Percentiles rank a stretch among this genome's conserved stretches.
Conservation (phyloP, 1,140 invertebrate species). For the Ips typographus region DNA sequence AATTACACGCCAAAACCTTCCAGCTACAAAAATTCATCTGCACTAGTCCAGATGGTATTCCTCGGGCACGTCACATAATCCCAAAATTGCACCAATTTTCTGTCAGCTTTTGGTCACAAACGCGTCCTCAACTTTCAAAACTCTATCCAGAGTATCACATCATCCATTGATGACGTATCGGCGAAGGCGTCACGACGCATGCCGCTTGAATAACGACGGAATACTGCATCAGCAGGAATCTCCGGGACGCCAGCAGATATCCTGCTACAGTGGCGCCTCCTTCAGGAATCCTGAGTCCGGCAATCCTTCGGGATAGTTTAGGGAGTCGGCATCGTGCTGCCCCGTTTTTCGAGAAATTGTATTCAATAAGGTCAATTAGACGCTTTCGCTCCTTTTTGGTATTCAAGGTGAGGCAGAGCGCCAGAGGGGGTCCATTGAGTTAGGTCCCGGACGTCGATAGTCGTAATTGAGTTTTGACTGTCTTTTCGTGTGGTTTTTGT, state of each 20-base stretch:
- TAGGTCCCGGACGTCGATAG: too few relatives aligned
- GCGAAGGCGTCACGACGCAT: slow-evolving; percentile 27
- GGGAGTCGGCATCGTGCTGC: slow-evolving; percentile 19
- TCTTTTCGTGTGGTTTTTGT: too few relatives aligned
- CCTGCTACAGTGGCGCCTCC: slow-evolving; percentile 32
- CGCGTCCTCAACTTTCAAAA: background rate
- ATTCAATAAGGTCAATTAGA: slow-evolving; percentile 21
- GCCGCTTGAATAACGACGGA: slow-evolving; percentile 21
- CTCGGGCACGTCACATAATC: too few relatives aligned
- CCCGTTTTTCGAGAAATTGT: background rate
- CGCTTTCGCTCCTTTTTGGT: background rate
- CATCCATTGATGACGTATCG: slow-evolving; percentile 25
- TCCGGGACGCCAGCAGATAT: slow-evolving; percentile 35
- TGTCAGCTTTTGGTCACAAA: too few relatives aligned
- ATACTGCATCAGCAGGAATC: slow-evolving; percentile 38
- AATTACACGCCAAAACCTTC: too few relatives aligned
- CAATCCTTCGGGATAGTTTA: slow-evolving; percentile 26
- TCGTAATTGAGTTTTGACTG: too few relatives aligned
- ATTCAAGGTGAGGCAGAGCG: too few relatives aligned
- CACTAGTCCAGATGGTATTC: too few relatives aligned
- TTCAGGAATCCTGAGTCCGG: slow-evolving; percentile 16
- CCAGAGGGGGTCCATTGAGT: too few relatives aligned
- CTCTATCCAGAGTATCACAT: slow-evolving; percentile 7
- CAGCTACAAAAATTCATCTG: too few relatives aligned
- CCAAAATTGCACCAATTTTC: too few relatives aligned